phyloP scores from a whole-genome alignment of 2,797 vertebrate genomes.

The Heliangelus exortis region DNA sequence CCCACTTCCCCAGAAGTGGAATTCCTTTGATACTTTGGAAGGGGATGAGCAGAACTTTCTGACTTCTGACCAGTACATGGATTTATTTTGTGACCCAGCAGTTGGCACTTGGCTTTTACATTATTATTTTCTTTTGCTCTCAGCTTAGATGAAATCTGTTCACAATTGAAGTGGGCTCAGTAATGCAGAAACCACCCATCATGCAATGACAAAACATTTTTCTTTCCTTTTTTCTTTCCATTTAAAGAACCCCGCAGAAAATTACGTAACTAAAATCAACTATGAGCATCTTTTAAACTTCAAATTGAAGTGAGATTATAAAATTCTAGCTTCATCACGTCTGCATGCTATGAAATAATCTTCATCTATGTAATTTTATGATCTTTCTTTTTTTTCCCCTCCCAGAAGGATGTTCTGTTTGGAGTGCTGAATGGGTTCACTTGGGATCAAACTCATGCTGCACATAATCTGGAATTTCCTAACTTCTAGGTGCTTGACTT shows the following conservation, averaged over 20 bases:
- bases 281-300: not conserved
- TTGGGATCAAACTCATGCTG: not conserved
- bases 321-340: not conserved
- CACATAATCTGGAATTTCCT: conserved; percentile 1
- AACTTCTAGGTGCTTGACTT: conserved; percentile 20
- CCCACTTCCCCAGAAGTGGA: not conserved
- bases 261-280: not conserved
- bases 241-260: conserved; percentile 16
- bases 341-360: not conserved
- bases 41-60: not conserved
- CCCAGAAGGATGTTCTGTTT: not conserved
- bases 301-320: not conserved
- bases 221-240: not conserved
- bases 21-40: not conserved
- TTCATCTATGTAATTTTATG: not conserved
- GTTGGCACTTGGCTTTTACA: not conserved
- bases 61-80: not conserved
- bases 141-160: not conserved
- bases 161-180: not conserved
- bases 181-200: not conserved
- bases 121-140: not conserved
- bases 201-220: not conserved
- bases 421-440: not conserved
- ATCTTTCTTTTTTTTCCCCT: not conserved
- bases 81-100: not conserved